These are phyloP conservation scores for Aleadryas rufinucha DNA, from an alignment of 2,113 vertebrate genomes.

Conservation along the genomic window DNA sequence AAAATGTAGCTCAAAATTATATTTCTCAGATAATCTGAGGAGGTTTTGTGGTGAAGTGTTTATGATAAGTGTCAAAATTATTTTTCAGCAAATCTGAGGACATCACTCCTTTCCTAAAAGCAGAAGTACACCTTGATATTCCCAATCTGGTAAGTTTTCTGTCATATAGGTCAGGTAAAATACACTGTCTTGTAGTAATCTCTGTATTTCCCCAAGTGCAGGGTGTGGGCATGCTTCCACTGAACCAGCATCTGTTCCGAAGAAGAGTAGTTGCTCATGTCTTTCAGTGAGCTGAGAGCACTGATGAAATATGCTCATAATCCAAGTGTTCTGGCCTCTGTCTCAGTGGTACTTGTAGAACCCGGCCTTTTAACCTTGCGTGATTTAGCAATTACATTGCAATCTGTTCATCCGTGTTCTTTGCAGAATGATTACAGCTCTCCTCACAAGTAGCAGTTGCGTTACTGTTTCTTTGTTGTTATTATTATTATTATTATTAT, in stretches of 20 bases:
- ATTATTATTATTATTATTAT: background rate
- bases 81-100: constrained; percentile 62
- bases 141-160: constrained; percentile 76
- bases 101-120: constrained; percentile 70
- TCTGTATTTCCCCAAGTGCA: background rate
- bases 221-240: background rate
- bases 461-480: background rate
- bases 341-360: background rate
- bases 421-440: background rate
- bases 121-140: constrained; percentile 75
- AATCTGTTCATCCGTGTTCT: background rate
- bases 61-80: background rate
- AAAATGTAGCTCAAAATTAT: background rate
- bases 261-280: background rate
- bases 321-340: background rate
- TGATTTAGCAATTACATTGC: background rate
- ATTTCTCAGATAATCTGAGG: background rate
- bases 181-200: background rate
- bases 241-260: background rate
- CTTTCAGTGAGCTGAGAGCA: background rate
- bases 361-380: background rate
- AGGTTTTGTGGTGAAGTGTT: background rate
- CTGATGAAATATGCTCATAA: background rate
- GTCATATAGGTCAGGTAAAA: background rate
- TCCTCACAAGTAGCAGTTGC: background rate